phyloP scores from a whole-genome alignment of 1,140 invertebrate genomes.

The Procambarus virginalis region DNA sequence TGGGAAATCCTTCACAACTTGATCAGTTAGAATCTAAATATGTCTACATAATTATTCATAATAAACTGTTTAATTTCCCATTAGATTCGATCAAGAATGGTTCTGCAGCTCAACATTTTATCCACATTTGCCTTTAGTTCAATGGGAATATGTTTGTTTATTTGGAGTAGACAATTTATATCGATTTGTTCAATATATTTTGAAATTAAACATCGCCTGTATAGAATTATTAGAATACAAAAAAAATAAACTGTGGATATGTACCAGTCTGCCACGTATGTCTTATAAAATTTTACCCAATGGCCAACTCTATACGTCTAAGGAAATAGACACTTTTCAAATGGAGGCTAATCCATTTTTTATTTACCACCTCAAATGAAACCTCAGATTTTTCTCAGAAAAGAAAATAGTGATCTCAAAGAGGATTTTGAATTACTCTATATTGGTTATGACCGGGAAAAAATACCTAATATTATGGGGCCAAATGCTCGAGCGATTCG shows the following conservation, averaged over 20 bases:
- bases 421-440: not conserved
- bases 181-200: not conserved
- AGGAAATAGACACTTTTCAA: not conserved
- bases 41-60: too few relatives aligned
- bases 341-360: not conserved
- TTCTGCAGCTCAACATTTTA: not conserved
- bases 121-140: not conserved
- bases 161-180: not conserved
- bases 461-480: not conserved
- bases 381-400: not conserved
- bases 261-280: not conserved
- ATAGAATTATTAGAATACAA: not conserved
- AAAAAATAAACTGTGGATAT: not conserved
- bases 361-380: not conserved
- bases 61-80: too few relatives aligned
- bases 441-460: not conserved
- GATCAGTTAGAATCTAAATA: too few relatives aligned
- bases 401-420: not conserved
- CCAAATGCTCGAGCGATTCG: not conserved
- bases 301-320: not conserved
- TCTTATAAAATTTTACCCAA: not conserved
- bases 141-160: not conserved
- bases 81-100: too few relatives aligned
- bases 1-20: too few relatives aligned
- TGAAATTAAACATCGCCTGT: not conserved